phyloP scores from a whole-genome alignment of 1,140 invertebrate species.

The Watersipora subatra region DNA sequence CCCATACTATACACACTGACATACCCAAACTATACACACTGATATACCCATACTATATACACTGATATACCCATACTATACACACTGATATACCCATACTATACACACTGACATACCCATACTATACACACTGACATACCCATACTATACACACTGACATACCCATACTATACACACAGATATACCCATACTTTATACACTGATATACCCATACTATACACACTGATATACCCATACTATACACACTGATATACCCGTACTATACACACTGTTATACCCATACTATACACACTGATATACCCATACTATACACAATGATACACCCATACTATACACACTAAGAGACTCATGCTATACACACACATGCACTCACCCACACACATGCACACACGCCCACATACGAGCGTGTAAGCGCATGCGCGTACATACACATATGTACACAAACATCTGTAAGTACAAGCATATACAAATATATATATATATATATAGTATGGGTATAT shows the following conservation, averaged over 20 bases:
- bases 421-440: not conserved
- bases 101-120: not conserved
- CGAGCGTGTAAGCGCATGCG: not conserved
- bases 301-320: not conserved
- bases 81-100: too few relatives aligned
- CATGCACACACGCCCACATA: not conserved
- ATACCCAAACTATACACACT: too few relatives aligned
- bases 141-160: not conserved
- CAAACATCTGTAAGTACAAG: not conserved
- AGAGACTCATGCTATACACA: not conserved
- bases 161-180: not conserved
- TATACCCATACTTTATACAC: too few relatives aligned
- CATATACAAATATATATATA: not conserved
- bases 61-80: too few relatives aligned
- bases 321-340: not conserved
- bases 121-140: not conserved
- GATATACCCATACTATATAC: too few relatives aligned
- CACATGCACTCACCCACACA: not conserved
- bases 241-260: too few relatives aligned
- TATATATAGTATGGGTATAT: not conserved
- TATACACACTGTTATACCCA: too few relatives aligned
- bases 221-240: too few relatives aligned
- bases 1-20: too few relatives aligned
- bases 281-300: too few relatives aligned
- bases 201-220: too few relatives aligned